phyloP scores from a whole-genome alignment of 2,113 vertebrate genomes.

The Solea solea region DNA sequence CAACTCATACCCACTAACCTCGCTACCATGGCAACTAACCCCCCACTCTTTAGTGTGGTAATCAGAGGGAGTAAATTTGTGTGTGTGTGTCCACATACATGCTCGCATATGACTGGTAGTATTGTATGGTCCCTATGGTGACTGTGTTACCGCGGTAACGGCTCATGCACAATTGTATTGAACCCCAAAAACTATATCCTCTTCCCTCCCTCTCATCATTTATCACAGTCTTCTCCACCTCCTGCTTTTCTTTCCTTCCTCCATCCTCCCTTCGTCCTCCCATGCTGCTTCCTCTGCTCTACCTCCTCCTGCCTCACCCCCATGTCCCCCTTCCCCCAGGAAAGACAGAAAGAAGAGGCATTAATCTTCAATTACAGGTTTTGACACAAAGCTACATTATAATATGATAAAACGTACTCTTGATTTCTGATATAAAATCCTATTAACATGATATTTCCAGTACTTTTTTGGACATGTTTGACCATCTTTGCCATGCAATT shows the following conservation, averaged over 20 bases:
- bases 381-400: not conserved
- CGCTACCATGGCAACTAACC: constrained; percentile 65
- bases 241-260: constrained; percentile 1
- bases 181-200: constrained; percentile 53
- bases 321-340: not conserved
- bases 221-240: constrained; percentile 2
- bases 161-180: constrained; percentile 41
- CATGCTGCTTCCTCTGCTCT: constrained; percentile 9
- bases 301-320: not conserved
- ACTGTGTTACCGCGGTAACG: constrained; percentile 45
- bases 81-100: constrained; percentile 16
- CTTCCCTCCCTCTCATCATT: not conserved
- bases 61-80: constrained; percentile 18
- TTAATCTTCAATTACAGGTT: not conserved
- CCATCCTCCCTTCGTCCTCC: not conserved
- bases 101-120: constrained; percentile 1
- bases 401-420: too few species aligned
- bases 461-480: too few species aligned
- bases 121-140: constrained; percentile 62
- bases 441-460: too few species aligned
- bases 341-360: not conserved
- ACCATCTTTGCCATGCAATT: too few species aligned
- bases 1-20: constrained; percentile 43
- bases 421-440: too few species aligned
- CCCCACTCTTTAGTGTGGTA: constrained; percentile 39